Evolutionary conservation across 2,888 invertebrate species (phyloP).

Genomic region (Coelopa pilipes): DNA sequence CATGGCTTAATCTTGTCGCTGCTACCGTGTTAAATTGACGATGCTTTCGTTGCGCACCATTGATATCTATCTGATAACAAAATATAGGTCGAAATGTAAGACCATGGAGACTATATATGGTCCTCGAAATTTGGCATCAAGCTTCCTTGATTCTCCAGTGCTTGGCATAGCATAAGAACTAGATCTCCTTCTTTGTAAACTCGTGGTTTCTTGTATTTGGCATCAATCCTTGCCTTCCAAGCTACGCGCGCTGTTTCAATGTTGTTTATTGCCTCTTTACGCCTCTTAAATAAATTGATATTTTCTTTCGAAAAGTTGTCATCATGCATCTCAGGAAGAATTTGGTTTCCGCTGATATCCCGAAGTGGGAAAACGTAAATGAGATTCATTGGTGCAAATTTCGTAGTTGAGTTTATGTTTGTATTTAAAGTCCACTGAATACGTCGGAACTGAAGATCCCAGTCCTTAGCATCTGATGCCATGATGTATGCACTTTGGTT

Average conservation of each 20-base stretch:
- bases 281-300: no score
- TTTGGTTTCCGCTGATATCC: constrained; percentile 40
- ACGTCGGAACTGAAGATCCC: constrained; percentile 35
- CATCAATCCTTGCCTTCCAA: constrained; percentile 37
- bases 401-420: no score
- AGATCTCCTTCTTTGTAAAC: no score
- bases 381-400: no score
- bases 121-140: no score
- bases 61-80: constrained; percentile 26
- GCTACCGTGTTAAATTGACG: constrained; percentile 34
- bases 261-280: no score
- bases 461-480: constrained; percentile 32
- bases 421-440: constrained; percentile 44
- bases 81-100: constrained; percentile 36
- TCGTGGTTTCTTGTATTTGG: constrained; percentile 31
- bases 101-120: constrained; percentile 30
- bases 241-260: constrained; percentile 19
- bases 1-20: no score
- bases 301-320: constrained; percentile 6
- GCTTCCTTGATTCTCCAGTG: no score
- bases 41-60: constrained; percentile 29
- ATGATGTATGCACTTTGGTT: constrained; percentile 34
- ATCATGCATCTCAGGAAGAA: no score
- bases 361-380: no score
- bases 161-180: no score